phyloP scores from a whole-genome alignment of 2,888 invertebrate genomes.

The Abrostola tripartita region DNA sequence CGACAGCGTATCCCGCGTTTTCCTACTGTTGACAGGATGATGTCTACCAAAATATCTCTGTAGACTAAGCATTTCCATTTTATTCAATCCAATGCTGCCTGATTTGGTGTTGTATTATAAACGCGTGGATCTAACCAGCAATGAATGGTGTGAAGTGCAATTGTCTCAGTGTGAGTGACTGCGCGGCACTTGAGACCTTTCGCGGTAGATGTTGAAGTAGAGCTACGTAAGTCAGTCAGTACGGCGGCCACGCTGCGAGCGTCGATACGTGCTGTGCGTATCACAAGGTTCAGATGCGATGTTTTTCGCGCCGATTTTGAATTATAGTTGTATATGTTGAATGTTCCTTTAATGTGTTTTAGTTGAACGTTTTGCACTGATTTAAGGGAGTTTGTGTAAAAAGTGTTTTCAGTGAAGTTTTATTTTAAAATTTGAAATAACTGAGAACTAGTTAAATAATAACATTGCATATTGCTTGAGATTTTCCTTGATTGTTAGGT shows the following conservation, averaged over 20 bases:
- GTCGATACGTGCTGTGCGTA: conserved; percentile 63
- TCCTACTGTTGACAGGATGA: conserved; percentile 72
- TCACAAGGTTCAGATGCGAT: conserved; percentile 57
- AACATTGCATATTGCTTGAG: conserved; percentile 29
- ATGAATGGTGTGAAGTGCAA: conserved; percentile 48
- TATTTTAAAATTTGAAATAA: conserved; percentile 24
- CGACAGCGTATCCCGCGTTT: conserved; percentile 61
- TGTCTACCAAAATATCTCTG: conserved; percentile 49
- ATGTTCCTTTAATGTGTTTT: conserved; percentile 71
- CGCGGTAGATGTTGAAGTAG: conserved; percentile 39
- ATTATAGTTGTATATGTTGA: conserved; percentile 54
- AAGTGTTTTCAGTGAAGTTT: conserved; percentile 51
- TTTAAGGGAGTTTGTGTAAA: conserved; percentile 40
- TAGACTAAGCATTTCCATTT: conserved; percentile 37
- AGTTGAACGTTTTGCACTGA: conserved; percentile 55
- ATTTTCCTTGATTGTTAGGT: conserved; percentile 55
- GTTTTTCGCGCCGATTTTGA: conserved; percentile 71
- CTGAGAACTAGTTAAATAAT: conserved; percentile 43
- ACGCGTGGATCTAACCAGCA: conserved; percentile 33
- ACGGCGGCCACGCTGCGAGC: conserved; percentile 71
- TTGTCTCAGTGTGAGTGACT: conserved; percentile 36
- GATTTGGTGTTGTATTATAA: background rate
- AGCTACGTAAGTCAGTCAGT: conserved; percentile 69
- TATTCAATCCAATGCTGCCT: conserved; percentile 47
- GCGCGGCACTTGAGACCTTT: conserved; percentile 41